phyloP scores from a whole-genome alignment of 2,113 vertebrate species.

The Cephalopterus ornatus region DNA sequence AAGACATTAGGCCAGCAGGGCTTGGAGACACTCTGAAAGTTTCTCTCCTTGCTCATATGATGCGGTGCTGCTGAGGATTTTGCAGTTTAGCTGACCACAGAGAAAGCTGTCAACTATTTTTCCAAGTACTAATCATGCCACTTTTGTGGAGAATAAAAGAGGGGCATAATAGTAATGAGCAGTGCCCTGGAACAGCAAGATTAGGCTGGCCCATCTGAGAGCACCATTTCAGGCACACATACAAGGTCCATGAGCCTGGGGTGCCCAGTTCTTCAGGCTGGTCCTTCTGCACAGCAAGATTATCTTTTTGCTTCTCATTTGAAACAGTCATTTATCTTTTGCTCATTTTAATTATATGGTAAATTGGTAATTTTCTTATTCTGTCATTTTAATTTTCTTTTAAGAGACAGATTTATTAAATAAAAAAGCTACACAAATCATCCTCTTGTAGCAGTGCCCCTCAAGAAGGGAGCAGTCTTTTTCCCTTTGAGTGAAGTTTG shows the following conservation, averaged over 20 bases:
- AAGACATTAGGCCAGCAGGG: constrained; percentile 40
- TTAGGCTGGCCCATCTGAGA: neutral
- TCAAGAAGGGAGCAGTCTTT: neutral
- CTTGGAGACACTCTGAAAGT: neutral
- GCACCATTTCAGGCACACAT: neutral
- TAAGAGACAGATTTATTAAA: constrained; percentile 16
- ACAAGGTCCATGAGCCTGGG: neutral
- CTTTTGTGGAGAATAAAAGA: constrained; percentile 41
- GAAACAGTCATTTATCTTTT: neutral
- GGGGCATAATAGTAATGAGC: neutral
- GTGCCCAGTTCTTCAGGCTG: neutral
- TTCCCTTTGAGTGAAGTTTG: constrained; percentile 11
- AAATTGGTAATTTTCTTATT: constrained; percentile 30
- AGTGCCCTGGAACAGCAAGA: neutral
- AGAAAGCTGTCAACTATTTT: constrained; percentile 33
- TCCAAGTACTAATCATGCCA: constrained; percentile 27
- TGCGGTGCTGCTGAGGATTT: neutral
- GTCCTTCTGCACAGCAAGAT: neutral
- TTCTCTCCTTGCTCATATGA: neutral
- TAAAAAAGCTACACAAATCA: neutral
- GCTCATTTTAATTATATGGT: neutral
- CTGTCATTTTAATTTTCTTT: neutral
- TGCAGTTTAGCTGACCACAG: neutral
- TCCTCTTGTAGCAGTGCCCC: neutral
- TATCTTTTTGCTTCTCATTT: neutral